Evolutionary conservation across 1,140 invertebrate genomes (phyloP).

Genomic region (Platorchestia sp.): DNA sequence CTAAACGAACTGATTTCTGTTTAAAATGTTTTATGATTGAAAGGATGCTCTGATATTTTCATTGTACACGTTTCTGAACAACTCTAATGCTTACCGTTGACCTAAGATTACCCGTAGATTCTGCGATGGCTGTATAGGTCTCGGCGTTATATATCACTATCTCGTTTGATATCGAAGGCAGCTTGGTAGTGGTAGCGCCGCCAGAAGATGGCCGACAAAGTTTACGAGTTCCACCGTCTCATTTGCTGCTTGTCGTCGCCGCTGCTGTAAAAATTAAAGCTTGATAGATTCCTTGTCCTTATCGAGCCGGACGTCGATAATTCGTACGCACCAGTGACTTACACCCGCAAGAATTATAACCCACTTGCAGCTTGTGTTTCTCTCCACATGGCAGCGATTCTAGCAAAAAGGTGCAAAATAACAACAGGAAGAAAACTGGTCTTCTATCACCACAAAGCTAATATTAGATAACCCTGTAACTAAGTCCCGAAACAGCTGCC

Average conservation of each 20-base stretch:
- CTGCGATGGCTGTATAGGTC: not conserved
- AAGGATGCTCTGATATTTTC: not conserved
- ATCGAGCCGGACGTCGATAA: not conserved
- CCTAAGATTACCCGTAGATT: not conserved
- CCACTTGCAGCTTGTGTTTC: not conserved
- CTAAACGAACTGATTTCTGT: not conserved
- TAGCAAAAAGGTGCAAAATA: not conserved
- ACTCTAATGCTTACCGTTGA: not conserved
- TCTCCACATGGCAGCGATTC: not conserved
- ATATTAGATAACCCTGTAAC: not conserved
- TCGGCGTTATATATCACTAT: not conserved
- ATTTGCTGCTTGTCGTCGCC: not conserved
- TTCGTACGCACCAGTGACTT: not conserved
- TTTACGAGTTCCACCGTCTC: not conserved
- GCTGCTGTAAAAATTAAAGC: not conserved
- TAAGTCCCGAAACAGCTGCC: not conserved
- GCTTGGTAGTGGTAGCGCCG: not conserved
- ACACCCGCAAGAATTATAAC: not conserved
- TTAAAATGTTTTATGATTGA: not conserved
- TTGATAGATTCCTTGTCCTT: constrained; percentile 8
- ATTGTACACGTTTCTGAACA: not conserved
- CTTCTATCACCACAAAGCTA: not conserved
- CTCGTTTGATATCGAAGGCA: not conserved
- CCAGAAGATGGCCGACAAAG: not conserved
- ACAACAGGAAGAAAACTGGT: not conserved